These are phyloP conservation scores for Casuarius casuarius DNA, from an alignment of 2,113 vertebrate species.

Conservation along the genomic window DNA sequence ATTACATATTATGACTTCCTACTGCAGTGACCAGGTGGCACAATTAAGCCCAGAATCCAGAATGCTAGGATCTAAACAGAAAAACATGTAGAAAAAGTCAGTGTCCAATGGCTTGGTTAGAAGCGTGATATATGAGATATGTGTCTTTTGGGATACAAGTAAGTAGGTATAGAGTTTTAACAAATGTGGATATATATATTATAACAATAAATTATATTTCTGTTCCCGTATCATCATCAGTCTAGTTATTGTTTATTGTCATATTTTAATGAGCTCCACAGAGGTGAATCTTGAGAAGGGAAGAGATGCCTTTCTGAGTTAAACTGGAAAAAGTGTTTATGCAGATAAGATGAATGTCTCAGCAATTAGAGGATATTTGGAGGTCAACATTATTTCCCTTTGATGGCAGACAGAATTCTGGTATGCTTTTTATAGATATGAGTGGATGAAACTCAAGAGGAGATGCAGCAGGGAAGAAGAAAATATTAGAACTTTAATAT, in stretches of 20 bases:
- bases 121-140: neutral
- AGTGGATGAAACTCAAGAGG: neutral
- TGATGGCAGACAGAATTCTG: slow-evolving; percentile 5
- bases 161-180: neutral
- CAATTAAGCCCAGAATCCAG: neutral
- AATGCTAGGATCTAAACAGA: neutral
- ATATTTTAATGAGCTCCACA: neutral
- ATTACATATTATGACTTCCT: neutral
- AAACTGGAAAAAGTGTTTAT: neutral
- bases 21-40: neutral
- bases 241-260: neutral
- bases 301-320: neutral
- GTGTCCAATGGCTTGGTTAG: neutral
- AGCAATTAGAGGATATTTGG: neutral
- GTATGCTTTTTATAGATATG: neutral
- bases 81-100: neutral
- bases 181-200: too few relatives aligned
- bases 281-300: neutral
- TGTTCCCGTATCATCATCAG: neutral
- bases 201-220: neutral
- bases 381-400: neutral
- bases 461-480: neutral
- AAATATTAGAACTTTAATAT: neutral
- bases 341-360: neutral
- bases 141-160: neutral